Percentiles rank a stretch among this genome's conserved stretches.
phyloP scores from a whole-genome alignment of 2,113 vertebrate genomes.

The Corapipo altera region DNA sequence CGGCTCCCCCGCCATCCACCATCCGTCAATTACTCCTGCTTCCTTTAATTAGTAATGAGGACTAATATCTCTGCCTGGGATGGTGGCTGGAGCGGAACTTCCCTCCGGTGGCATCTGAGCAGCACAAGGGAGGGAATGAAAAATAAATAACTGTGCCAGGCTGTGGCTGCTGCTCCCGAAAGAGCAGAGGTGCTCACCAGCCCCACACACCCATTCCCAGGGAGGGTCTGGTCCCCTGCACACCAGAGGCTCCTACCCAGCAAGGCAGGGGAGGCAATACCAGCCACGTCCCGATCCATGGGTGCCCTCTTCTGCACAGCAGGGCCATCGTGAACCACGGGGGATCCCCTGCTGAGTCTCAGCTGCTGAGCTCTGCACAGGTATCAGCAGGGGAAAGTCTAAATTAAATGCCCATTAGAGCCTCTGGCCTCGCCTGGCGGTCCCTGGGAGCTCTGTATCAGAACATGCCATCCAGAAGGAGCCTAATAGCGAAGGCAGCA shows the following conservation, averaged over 20 bases:
- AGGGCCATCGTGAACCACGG: neutral
- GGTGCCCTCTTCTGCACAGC: neutral
- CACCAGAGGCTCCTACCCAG: neutral
- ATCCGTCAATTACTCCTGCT: conserved; percentile 81
- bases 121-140: conserved; percentile 53
- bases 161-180: neutral
- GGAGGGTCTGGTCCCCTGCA: neutral
- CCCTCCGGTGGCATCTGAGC: conserved; percentile 61
- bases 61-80: conserved; percentile 83
- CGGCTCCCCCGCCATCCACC: conserved; percentile 64
- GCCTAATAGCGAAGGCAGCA: conserved; percentile 62
- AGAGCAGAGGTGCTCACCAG: neutral
- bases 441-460: conserved; percentile 10
- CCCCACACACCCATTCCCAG: neutral
- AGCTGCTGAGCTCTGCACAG: neutral
- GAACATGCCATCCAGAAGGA: conserved; percentile 53
- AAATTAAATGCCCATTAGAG: conserved; percentile 58
- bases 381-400: neutral
- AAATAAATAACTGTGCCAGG: conserved; percentile 6
- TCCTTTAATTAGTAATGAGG: conserved; percentile 98
- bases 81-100: conserved; percentile 63
- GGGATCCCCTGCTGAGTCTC: neutral
- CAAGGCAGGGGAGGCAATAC: neutral
- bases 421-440: neutral
- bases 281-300: accelerated